Base-by-base conservation (phyloP, 1,140 invertebrate species). In the Bombus cullumanus region DNA sequence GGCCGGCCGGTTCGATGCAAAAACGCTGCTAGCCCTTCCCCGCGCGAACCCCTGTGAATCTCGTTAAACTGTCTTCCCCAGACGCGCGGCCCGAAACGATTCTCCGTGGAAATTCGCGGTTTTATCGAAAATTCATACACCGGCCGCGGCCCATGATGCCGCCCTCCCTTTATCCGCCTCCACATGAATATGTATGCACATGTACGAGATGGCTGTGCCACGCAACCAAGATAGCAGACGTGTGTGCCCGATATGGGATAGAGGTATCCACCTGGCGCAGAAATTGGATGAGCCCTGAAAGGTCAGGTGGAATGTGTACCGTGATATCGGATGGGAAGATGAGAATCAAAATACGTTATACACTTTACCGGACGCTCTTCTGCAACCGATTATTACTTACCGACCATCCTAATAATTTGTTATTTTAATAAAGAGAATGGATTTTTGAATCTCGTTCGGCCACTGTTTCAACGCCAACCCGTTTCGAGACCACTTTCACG, bases 101-200 rank as follows among this genome's bases (percentile, higher is more conserved):
- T 82, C 81, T 90, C 84, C 83, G 81, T 86, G 83, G 77, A 88
- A 88, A 90, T 88, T 90, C 86, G 73, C 78, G 89, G 69, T 90
- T 91, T 91, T 91, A 91, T 91, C 89, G 89, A 90, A 85, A 91
- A 91, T 90, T 91, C 89, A 90, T 91, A 91, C 57, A 47, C 59
- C 28, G 28, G 41, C 78, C 62, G 64, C 62, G 31, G 39, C 53
- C 69, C 69, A 74, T 28, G 53, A 62, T 82, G 69, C 53, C 39
- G 39, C 28, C n/a, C 22, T 25, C 43, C 73, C 25, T 15, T 31
- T 18, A 18, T 1, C 43, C 34, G 43, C 80, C 57, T 75, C 41
- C 37, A 8, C 62, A 83, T 76, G 73, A 77, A 83, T 83, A 83
- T 77, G 71, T 43, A 83, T 71, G 53, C 31, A n/a, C 28, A 43